phyloP scores from a whole-genome alignment of 2,888 invertebrate species.

The Drosophila aldrichi region DNA sequence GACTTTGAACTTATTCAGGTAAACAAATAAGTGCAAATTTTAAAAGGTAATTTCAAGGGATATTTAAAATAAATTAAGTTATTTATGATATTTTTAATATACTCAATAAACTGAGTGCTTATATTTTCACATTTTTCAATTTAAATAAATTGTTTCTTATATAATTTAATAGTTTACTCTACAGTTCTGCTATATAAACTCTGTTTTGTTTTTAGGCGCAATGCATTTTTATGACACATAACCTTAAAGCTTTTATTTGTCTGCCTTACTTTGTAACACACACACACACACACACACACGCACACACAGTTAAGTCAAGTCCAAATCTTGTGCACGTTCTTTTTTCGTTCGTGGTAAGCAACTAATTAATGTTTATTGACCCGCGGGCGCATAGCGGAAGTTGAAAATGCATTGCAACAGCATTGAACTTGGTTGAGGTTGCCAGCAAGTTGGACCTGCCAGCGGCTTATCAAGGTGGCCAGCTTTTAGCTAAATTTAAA shows the following conservation, averaged over 20 bases:
- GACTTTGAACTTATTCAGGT: background rate
- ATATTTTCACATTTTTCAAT: background rate
- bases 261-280: constrained; percentile 21
- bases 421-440: constrained; percentile 69
- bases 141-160: background rate
- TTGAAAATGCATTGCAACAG: constrained; percentile 62
- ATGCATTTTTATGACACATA: constrained; percentile 33
- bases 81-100: background rate
- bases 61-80: background rate
- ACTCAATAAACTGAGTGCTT: background rate
- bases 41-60: background rate
- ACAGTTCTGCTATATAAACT: background rate
- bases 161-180: background rate
- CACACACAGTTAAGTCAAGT: constrained; percentile 19
- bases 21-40: background rate
- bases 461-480: constrained; percentile 72
- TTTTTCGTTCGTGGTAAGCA: constrained; percentile 28
- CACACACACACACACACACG: constrained; percentile 8
- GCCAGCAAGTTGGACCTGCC: constrained; percentile 33
- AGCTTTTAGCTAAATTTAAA: constrained; percentile 65
- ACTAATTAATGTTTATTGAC: constrained; percentile 65
- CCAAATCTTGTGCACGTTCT: constrained; percentile 23
- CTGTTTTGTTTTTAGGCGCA: constrained; percentile 5
- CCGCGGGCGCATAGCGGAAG: constrained; percentile 60
- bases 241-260: constrained; percentile 38